Evolutionary conservation across 2,113 vertebrate species (phyloP).

Genomic region (Odontophorus gujanensis): DNA sequence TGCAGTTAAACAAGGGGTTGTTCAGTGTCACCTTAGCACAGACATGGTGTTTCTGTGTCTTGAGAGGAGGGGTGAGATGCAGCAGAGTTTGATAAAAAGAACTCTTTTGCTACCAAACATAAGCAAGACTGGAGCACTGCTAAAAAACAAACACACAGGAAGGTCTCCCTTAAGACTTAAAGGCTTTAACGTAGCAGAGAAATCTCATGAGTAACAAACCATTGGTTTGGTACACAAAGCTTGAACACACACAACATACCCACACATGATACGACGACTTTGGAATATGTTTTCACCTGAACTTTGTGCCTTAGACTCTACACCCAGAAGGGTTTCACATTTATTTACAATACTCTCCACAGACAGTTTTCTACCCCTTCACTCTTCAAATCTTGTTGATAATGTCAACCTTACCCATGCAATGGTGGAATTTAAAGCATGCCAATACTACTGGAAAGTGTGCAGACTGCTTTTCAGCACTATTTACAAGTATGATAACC

Average conservation of each 20-base stretch:
- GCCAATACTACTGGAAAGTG: slow-evolving; percentile 27
- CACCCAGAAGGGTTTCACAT: background rate
- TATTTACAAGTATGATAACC: slow-evolving; percentile 64
- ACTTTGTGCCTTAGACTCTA: background rate
- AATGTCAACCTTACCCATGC: slow-evolving; percentile 28
- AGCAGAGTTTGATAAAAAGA: background rate
- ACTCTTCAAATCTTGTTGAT: background rate
- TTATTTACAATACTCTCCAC: slow-evolving; percentile 15
- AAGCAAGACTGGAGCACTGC: background rate
- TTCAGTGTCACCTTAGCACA: background rate
- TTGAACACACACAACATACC: background rate
- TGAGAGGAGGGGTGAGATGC: background rate
- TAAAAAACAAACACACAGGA: background rate
- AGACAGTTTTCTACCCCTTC: slow-evolving; percentile 27
- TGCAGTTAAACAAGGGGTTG: background rate
- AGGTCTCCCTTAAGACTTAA: background rate
- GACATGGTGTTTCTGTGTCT: rapidly evolving
- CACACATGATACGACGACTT: background rate
- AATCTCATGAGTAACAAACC: background rate
- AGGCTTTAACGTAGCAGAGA: background rate
- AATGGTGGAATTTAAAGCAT: slow-evolving; percentile 50
- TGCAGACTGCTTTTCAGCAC: slow-evolving; percentile 20
- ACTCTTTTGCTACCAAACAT: background rate
- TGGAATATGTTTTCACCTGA: background rate
- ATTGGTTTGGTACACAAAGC: background rate